Base-by-base conservation (phyloP, 92 coral and sea anemone genomes). In the Bergia puertoricense region DNA sequence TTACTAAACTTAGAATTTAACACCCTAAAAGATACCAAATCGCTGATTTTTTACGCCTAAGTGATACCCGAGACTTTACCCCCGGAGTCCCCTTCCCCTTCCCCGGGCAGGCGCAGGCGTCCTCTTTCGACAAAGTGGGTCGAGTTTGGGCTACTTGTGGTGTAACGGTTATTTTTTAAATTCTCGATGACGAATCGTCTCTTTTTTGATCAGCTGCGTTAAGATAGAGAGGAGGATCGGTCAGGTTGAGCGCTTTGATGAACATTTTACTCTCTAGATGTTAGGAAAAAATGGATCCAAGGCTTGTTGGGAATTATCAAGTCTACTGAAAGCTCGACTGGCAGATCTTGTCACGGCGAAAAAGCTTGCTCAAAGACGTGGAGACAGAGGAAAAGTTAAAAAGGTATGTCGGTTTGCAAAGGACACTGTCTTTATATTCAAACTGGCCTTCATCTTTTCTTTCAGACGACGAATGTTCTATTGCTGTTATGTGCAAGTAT, bases 31-130 rank as follows among this genome's bases (percentile, higher is more conserved):
- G 30, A 30, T n/a, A 73, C 38, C 2, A 73, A 73, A 73, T 73
- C 77, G 38, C 77, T 73, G 77, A 73, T 30, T 23, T 73, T 48
- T 73, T 73, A n/a, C 40, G 41, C 42, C 42, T 68, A 68, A 68
- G n/a, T 10, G 74, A 68, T 73, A 73, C 77, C 41, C 77, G 43
- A 73, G 5, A 73, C 43, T 23, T 73, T 73, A 73, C 45, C 77
- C 74, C 74, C 65, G 8, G 8, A 56, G 65, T 68, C 74, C 74
- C 74, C 74, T 68, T 68, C 74, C n/a, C 74, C 74, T 30, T 30
- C 30, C 30, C 30, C 30, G 74, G 77, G 77, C 37, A 73, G 77
- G 77, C 42, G 77, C 77, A 73, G 77, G 77, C 77, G 77, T 72
- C 76, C 72, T 66, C 30, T 30, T 30, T 30, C 30, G 30, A 30